Evolutionary conservation across 2,888 invertebrate genomes (phyloP).

Genomic region (Gordius sp.): DNA sequence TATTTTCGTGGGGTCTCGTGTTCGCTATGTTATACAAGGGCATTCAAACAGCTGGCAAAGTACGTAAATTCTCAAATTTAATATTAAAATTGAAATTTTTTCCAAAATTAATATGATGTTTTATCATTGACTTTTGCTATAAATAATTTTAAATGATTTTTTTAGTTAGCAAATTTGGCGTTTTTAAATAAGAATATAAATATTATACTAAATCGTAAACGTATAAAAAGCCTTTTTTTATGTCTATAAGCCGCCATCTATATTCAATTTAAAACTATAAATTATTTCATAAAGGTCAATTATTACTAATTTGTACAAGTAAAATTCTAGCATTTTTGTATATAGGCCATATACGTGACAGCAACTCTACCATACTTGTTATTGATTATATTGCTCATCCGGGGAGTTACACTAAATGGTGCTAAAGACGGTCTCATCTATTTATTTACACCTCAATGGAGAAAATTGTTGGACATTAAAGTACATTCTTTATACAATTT

Average conservation of each 20-base stretch:
- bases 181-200: constrained; percentile 14
- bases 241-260: too few relatives aligned
- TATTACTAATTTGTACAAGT: neutral
- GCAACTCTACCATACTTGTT: constrained; percentile 26
- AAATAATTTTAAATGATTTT: constrained; percentile 16
- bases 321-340: too few relatives aligned
- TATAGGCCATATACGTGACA: constrained; percentile 25
- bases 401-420: constrained; percentile 24
- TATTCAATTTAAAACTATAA: too few relatives aligned
- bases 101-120: too few relatives aligned
- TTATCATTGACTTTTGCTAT: neutral
- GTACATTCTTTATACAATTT: constrained; percentile 20
- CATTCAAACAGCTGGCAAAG: constrained; percentile 26
- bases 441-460: constrained; percentile 25
- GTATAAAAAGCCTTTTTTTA: too few relatives aligned
- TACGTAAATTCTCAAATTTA: too few relatives aligned
- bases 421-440: constrained; percentile 24
- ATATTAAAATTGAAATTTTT: too few relatives aligned
- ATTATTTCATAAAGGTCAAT: neutral
- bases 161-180: neutral
- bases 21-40: constrained; percentile 26
- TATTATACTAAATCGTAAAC: too few relatives aligned
- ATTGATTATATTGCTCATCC: constrained; percentile 23
- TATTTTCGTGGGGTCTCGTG: constrained; percentile 25
- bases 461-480: constrained; percentile 23